These are phyloP conservation scores for Leptodactylus fallax DNA, from an alignment of 2,797 vertebrate genomes.

Conservation along the genomic window DNA sequence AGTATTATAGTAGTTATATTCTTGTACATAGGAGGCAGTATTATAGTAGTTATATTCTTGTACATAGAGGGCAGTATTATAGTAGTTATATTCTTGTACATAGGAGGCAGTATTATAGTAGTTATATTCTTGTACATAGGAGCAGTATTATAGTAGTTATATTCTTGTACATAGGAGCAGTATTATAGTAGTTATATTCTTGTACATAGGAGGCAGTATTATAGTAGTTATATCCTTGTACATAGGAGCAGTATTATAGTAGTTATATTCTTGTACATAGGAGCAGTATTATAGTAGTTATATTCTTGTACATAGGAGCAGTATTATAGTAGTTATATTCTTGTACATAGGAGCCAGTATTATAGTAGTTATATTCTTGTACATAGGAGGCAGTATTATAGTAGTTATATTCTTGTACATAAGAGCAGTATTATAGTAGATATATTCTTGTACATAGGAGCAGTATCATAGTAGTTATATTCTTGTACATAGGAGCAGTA, in stretches of 20 bases:
- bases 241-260: too few species aligned
- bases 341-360: neutral
- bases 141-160: too few species aligned
- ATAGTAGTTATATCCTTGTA: too few species aligned
- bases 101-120: neutral
- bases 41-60: too few species aligned
- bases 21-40: neutral
- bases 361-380: slow-evolving; percentile 14
- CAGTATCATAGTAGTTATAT: slow-evolving; percentile 1
- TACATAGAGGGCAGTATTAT: too few species aligned
- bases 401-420: slow-evolving; percentile 10
- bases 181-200: too few species aligned
- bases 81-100: neutral
- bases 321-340: slow-evolving; percentile 11
- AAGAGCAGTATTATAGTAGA: neutral
- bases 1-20: neutral
- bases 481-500: too few species aligned
- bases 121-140: neutral
- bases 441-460: neutral
- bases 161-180: too few species aligned
- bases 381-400: neutral
- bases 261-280: too few species aligned
- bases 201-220: too few species aligned
- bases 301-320: too few species aligned
- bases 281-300: too few species aligned